Conservation (phyloP, 2,888 invertebrate genomes). For the Autographa pulchrina region DNA sequence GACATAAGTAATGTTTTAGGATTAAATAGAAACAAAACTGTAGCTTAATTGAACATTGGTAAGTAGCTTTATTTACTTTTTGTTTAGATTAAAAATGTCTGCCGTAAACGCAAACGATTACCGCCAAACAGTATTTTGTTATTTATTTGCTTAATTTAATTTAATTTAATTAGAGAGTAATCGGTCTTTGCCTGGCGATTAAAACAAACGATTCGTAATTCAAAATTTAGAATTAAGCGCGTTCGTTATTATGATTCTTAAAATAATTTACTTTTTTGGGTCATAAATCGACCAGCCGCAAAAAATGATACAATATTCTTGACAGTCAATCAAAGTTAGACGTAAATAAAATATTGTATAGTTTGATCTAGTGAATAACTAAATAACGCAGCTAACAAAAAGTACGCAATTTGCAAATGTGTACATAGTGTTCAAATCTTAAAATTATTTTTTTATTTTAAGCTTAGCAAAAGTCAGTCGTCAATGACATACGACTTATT, state of each 20-base stretch:
- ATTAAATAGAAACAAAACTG: slow-evolving; percentile 55
- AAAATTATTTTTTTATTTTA: too few relatives aligned
- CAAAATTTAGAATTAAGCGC: slow-evolving; percentile 43
- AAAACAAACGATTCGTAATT: slow-evolving; percentile 30
- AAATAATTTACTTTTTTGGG: slow-evolving; percentile 43
- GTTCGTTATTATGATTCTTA: slow-evolving; percentile 39
- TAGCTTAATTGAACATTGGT: slow-evolving; percentile 54
- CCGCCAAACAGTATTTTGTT: slow-evolving; percentile 25
- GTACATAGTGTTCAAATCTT: too few relatives aligned
- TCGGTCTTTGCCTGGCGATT: slow-evolving; percentile 32
- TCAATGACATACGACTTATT: too few relatives aligned
- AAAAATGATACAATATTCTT: not conserved
- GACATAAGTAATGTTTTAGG: slow-evolving; percentile 58
- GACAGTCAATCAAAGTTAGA: not conserved
- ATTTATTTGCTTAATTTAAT: slow-evolving; percentile 45
- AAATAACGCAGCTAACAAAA: too few relatives aligned
- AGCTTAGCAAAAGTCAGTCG: too few relatives aligned
- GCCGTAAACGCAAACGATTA: slow-evolving; percentile 32
- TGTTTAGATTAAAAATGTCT: slow-evolving; percentile 42
- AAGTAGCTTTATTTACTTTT: slow-evolving; percentile 37
- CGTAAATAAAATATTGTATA: too few relatives aligned
- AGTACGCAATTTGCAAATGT: not conserved
- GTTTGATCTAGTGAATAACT: too few relatives aligned
- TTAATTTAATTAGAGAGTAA: slow-evolving; percentile 53
- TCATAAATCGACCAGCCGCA: slow-evolving; percentile 20